Conservation (phyloP, 2,888 invertebrate genomes). For the Ceriagrion tenellum region DNA sequence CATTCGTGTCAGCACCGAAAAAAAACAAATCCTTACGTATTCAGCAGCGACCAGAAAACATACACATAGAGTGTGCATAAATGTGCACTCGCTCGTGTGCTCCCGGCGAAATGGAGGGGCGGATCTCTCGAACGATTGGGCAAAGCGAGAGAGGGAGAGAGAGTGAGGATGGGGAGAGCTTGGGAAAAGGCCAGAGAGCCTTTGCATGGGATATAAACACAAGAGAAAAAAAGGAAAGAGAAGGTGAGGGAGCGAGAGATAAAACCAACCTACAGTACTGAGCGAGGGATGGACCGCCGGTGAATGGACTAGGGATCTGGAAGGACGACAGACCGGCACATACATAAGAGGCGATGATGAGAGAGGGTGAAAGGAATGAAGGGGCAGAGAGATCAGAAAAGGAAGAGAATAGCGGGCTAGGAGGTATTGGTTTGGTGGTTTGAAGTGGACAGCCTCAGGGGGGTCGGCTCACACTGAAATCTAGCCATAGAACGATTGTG, state of each 20-base stretch:
- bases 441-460: slow-evolving; percentile 23
- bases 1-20: too few species aligned
- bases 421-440: background rate
- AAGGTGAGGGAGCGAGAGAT: background rate
- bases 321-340: too few species aligned
- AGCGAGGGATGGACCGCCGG: background rate
- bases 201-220: background rate
- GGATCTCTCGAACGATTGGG: background rate
- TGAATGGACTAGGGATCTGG: background rate
- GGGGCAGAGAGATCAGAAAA: too few species aligned
- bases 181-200: background rate
- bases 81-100: background rate
- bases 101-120: background rate
- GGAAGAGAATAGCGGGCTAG: background rate
- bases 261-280: too few species aligned
- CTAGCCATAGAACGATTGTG: background rate
- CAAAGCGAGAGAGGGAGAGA: background rate
- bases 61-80: background rate
- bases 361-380: too few species aligned
- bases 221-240: background rate
- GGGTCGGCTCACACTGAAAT: slow-evolving; percentile 37
- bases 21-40: too few species aligned
- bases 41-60: background rate
- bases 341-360: background rate
- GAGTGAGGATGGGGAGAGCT: too few species aligned